A percentile compares a stretch with the other conserved stretches of the same genome.
These are phyloP conservation scores for Helarctos malayanus DNA, from an alignment of 2,797 vertebrate genomes.

Conservation along the genomic window DNA sequence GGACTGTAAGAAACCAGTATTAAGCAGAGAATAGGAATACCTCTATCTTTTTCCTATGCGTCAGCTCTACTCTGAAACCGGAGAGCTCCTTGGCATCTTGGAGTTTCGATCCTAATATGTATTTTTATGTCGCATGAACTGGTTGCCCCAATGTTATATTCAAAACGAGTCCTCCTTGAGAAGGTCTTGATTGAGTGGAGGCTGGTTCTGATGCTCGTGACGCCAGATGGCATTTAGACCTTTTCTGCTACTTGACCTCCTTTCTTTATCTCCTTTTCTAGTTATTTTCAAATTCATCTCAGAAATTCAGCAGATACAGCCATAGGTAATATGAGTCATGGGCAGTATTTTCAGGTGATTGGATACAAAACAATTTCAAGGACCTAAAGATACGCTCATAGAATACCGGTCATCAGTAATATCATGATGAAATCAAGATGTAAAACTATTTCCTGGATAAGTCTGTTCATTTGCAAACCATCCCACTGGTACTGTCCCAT, in stretches of 20 bases:
- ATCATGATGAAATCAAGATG: background rate
- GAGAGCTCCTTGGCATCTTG: background rate
- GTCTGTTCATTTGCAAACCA: background rate
- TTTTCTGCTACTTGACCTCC: background rate
- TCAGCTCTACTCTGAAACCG: background rate
- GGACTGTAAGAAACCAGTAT: background rate
- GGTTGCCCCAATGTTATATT: background rate
- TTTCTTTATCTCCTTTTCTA: background rate
- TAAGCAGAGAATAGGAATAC: constrained; percentile 12
- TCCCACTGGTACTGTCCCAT: background rate
- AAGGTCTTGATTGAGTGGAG: background rate
- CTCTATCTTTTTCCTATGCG: background rate
- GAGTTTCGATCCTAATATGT: background rate
- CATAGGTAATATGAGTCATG: background rate
- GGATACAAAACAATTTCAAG: background rate
- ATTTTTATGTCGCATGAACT: background rate
- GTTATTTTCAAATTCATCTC: background rate
- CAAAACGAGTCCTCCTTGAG: background rate
- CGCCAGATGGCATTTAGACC: background rate
- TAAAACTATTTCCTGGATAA: background rate
- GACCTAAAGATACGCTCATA: background rate
- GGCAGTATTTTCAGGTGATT: background rate
- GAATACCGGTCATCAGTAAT: background rate
- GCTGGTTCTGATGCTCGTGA: background rate
- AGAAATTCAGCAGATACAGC: background rate